Percentiles rank a stretch among this genome's conserved stretches.
Evolutionary conservation across 1,140 invertebrate species (phyloP).

Genomic region (Dryas iulia): DNA sequence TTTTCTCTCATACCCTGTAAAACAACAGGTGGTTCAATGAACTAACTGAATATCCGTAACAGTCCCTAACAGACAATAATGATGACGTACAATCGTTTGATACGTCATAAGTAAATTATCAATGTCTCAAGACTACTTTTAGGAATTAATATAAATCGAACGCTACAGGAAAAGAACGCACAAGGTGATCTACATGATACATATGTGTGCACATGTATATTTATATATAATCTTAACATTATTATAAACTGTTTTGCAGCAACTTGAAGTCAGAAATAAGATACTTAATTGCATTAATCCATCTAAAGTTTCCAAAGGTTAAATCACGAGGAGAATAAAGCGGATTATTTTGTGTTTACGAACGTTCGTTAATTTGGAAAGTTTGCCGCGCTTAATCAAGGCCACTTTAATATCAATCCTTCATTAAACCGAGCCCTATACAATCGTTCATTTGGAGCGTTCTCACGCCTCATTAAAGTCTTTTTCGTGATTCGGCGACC

Average conservation of each 20-base stretch:
- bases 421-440: conserved; percentile 69
- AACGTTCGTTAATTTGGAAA: conserved; percentile 18
- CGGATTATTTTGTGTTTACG: conserved; percentile 17
- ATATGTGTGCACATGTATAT: conserved; percentile 5
- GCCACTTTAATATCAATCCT: conserved; percentile 69
- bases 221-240: background rate
- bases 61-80: background rate
- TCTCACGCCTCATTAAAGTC: conserved; percentile 79
- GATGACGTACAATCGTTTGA: background rate
- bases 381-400: conserved; percentile 42
- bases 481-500: conserved; percentile 76
- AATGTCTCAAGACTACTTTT: background rate
- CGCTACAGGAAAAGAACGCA: conserved; percentile 20
- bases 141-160: conserved; percentile 13
- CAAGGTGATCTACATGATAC: conserved; percentile 23
- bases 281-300: conserved; percentile 15
- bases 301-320: conserved; percentile 15
- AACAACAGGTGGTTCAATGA: conserved; percentile 64
- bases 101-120: background rate
- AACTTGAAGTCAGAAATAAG: conserved; percentile 8
- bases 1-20: conserved; percentile 59
- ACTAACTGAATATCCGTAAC: conserved; percentile 23
- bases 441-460: conserved; percentile 76
- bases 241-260: conserved; percentile 13
- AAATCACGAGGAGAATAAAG: conserved; percentile 9